Conservation (phyloP, 2,888 invertebrate species). For the Caprella mutica region DNA sequence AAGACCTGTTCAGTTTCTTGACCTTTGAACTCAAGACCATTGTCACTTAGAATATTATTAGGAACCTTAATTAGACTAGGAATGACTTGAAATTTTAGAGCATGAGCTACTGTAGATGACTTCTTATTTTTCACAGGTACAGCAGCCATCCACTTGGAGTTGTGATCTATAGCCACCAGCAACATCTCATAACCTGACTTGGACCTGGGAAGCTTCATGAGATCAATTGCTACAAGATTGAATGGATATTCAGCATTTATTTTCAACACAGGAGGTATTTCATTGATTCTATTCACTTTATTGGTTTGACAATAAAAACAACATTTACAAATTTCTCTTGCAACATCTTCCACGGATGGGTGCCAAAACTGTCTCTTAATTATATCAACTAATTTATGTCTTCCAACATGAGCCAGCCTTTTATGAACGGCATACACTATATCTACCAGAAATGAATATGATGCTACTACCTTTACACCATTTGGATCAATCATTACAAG, state of each 20-base stretch:
- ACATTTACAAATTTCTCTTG: not conserved
- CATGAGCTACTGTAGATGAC: not conserved
- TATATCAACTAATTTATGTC: constrained; percentile 1
- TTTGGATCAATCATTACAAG: too few species aligned
- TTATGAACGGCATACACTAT: not conserved
- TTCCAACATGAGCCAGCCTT: constrained; percentile 1
- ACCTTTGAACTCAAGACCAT: constrained; percentile 8
- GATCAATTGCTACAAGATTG: constrained; percentile 1
- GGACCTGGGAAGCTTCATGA: not conserved
- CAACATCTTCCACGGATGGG: not conserved
- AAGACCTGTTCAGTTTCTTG: not conserved
- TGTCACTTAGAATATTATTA: not conserved
- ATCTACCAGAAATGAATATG: not conserved
- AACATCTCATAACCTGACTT: not conserved
- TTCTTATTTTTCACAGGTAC: constrained; percentile 4
- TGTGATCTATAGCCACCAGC: constrained; percentile 8
- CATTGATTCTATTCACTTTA: not conserved
- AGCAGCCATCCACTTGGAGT: constrained; percentile 7
- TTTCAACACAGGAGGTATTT: constrained; percentile 1
- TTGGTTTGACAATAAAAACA: not conserved
- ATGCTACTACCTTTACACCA: too few species aligned
- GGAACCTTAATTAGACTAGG: not conserved
- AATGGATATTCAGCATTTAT: not conserved
- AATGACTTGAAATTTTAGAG: not conserved
- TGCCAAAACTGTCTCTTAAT: not conserved